A percentile compares a stretch with the other conserved stretches of the same genome.
Conservation (phyloP, 1,140 invertebrate species). For the Acromyrmex heyeri region DNA sequence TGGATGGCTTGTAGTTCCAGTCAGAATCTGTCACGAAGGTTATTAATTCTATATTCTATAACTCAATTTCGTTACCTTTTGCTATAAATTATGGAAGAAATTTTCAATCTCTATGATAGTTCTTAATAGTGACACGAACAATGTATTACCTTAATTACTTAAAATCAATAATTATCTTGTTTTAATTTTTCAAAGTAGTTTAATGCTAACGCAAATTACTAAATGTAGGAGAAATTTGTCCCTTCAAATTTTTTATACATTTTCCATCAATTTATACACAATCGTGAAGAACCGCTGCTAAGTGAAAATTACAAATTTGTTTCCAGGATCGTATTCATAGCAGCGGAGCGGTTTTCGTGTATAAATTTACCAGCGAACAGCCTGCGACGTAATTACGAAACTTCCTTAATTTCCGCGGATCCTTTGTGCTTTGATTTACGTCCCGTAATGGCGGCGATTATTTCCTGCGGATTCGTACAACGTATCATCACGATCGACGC, state of each 20-base stretch:
- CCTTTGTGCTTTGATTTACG: conserved; percentile 61
- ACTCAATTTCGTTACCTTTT: conserved; percentile 15
- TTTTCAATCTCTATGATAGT: conserved; percentile 11
- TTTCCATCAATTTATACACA: not conserved
- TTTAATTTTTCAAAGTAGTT: conserved; percentile 12
- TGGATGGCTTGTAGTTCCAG: conserved; percentile 8
- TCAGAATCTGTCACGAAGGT: conserved; percentile 5
- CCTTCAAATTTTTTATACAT: not conserved
- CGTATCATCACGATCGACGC: conserved; percentile 33
- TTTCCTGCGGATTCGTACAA: conserved; percentile 53
- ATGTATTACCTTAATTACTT: conserved; percentile 7
- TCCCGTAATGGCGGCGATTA: conserved; percentile 56
- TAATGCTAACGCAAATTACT: not conserved
- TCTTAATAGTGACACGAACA: not conserved
- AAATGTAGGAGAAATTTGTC: not conserved
- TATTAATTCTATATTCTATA: conserved; percentile 47
- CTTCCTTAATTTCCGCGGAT: conserved; percentile 63
- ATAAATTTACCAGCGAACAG: conserved; percentile 44
- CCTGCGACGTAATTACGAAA: conserved; percentile 59
- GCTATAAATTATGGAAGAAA: conserved; percentile 2
- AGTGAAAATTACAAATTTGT: conserved; percentile 30
- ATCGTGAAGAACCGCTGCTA: not conserved
- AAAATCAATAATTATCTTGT: not conserved
- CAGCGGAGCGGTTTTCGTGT: conserved; percentile 21
- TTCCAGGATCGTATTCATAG: conserved; percentile 40